These are phyloP conservation scores for Tethea ocularis DNA, from an alignment of 2,888 invertebrate species.

Conservation along the genomic window DNA sequence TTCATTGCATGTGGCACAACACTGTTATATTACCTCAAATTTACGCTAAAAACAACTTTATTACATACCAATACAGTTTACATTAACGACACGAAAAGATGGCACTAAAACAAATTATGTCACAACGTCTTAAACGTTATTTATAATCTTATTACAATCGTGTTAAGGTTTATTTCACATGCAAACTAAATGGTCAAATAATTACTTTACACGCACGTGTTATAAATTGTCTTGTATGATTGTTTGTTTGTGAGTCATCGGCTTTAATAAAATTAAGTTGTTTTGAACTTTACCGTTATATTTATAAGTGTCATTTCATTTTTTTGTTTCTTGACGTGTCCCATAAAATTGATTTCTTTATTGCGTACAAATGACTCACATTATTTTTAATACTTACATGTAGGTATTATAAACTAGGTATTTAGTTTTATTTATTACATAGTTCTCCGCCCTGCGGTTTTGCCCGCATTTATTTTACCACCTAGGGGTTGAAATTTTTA, in stretches of 20 bases:
- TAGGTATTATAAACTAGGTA: neutral
- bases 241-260: slow-evolving; percentile 22
- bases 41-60: neutral
- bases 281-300: neutral
- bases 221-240: slow-evolving; percentile 18
- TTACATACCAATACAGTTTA: neutral
- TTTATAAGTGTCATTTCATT: neutral
- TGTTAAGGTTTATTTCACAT: neutral
- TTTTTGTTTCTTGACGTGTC: neutral
- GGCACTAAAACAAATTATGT: neutral
- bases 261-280: slow-evolving; percentile 19
- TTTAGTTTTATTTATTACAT: too few relatives aligned
- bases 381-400: neutral
- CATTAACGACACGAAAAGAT: neutral
- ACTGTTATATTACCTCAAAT: neutral
- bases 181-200: slow-evolving; percentile 11
- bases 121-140: neutral
- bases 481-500: too few relatives aligned
- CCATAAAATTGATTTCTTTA: neutral
- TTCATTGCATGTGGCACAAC: slow-evolving; percentile 13
- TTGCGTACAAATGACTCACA: neutral
- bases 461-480: too few relatives aligned
- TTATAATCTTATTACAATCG: neutral
- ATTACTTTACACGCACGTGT: slow-evolving; percentile 18
- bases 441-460: too few relatives aligned